Evolutionary conservation across 2,113 vertebrate genomes (phyloP), one percentile per base, ranked within the genome.

Genomic region (Nycticryphes semicollaris): DNA sequence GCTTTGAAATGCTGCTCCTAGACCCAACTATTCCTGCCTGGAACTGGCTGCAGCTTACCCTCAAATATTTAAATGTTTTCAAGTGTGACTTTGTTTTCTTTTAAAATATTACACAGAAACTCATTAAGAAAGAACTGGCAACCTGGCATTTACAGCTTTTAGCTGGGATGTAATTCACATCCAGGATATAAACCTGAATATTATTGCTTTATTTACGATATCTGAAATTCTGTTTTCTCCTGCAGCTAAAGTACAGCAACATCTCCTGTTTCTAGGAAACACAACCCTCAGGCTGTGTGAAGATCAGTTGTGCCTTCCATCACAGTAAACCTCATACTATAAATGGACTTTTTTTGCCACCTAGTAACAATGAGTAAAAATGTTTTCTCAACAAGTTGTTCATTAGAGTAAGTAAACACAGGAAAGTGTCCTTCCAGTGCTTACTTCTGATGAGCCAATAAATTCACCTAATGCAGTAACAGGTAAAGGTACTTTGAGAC

Each of bases 231-330:
- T 90, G 9, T 62, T 87, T 64, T 87, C 64, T 94, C 90, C 37
- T 20, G 30, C 56, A 59, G 56, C 56, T n/a, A 5, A 59, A 59
- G 56, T 59, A n/a, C 56, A 59, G 56, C 18, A 59, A n/a, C 56
- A 59, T 59, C 56, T 14, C 97, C 31, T 98, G 97, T 87, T 98
- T 97, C 93, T 98, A 97, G 98, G 97, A 98, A 97, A 97, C 97
- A 47, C 97, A 98, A 8, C 98, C 97, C 54, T 56, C 18, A 31
- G 54, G 53, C 53, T 54, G 53, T 30, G 16, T 54, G 16, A 54
- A 27, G 53, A 54, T 54, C 53, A 30, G 16, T 10, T 54, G 53
- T 54, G 53, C 27, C 9, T 54, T 54, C 28, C 53, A 30, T 54
- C 53, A 54, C 16, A 54, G 5, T 3, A 54, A 54, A 54, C 27